Evolutionary conservation across 2,113 vertebrate species (phyloP).

Genomic region (Thryonomys swinderianus): DNA sequence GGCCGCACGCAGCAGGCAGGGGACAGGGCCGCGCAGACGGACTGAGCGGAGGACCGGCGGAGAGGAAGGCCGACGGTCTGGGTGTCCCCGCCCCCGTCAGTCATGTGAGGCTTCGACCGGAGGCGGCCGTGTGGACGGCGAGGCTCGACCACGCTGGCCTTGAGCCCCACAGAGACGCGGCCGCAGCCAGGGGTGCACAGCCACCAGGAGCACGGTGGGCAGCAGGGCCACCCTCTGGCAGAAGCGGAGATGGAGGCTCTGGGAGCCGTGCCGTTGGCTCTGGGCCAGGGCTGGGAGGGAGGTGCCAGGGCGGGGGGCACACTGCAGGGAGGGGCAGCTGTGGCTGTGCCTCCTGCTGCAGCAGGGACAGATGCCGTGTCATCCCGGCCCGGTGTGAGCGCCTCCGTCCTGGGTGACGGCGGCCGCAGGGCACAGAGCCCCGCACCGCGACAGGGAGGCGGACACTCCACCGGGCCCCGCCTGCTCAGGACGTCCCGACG

Average conservation of each 20-base stretch:
- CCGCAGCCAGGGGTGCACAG: background rate
- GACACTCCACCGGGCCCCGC: background rate
- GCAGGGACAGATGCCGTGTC: background rate
- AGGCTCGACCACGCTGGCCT: background rate
- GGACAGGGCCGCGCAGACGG: background rate
- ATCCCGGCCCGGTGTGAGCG: background rate
- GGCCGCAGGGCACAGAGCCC: no score
- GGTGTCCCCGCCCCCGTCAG: accelerated
- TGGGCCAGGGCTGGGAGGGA: background rate
- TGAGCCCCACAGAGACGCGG: accelerated
- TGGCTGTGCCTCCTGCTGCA: background rate
- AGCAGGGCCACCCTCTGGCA: background rate
- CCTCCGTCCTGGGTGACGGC: no score
- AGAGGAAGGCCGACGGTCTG: background rate
- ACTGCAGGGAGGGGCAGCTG: background rate
- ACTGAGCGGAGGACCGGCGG: background rate
- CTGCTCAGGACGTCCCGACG: background rate
- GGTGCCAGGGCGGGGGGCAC: no score
- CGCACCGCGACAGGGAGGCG: no score
- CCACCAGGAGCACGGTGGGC: background rate
- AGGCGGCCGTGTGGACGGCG: background rate
- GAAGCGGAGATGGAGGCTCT: background rate
- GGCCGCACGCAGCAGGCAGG: background rate
- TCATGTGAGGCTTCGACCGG: background rate
- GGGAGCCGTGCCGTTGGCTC: background rate